Base-by-base conservation (phyloP, 2,888 invertebrate genomes). In the Caenorhabditis afra region DNA sequence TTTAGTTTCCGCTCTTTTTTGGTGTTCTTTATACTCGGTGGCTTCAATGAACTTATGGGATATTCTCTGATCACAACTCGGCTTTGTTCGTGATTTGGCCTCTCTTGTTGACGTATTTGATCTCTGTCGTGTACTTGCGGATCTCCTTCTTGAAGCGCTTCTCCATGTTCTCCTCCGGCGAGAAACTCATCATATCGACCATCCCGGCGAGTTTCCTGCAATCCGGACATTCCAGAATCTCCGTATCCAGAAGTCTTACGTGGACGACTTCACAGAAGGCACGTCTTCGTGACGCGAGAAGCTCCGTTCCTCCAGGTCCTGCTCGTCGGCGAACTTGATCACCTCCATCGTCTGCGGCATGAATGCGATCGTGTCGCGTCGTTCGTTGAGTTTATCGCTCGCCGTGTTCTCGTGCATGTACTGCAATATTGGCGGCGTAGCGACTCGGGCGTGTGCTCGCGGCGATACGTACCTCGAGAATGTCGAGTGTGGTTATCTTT, bases 311-410 rank as follows among this genome's bases (percentile, higher is more conserved):
- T 85, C 86, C 23, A 84, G 59, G 68, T 86, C 85, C 64, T 81
- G 84, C 64, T 89, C 89, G 57, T 89, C 89, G 5, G 84, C 84
- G 22, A 83, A 83, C 53, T 80, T 74, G 22, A 84, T 76, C 39
- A 80, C 76, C 65, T 83, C 83, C 83, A 84, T 83, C 14, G 84
- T 84, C 61, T 83, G 81, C 7, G 89, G 89, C 87, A 88, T 88
- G 75, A 88, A 89, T 2, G 89, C 89, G 47, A 89, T 88, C 22
- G 89, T 89, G 74, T 89, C 89, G 22, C 89, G 80, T 7, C 89
- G 79, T 22, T 87, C 86, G 14, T 82, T 81, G 29, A 81, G 55
- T 49, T 84, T 71, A 29, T 82, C 79, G 35, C 64, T 59, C 50
- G 67, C 41, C 2, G 75, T 62, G 49, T 70, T 67, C 59, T 89